Percentiles rank a stretch among this genome's conserved stretches.
Evolutionary conservation across 23 tunicate species (phyloP).

Genomic region (Oikopleura vanhoeffeni): DNA sequence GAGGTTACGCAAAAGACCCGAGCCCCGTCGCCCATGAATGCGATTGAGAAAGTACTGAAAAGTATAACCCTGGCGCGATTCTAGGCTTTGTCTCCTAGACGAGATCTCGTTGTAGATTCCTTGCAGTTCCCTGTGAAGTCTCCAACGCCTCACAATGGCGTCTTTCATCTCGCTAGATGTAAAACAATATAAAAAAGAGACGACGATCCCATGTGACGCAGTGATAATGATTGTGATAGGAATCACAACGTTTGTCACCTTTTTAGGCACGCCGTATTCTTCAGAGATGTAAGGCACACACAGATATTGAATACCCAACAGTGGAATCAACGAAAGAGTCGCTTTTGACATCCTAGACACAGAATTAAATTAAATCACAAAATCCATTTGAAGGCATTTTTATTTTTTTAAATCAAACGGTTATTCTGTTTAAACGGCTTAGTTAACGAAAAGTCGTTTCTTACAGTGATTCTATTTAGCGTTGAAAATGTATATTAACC

Average conservation of each 20-base stretch:
- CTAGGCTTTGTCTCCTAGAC: not conserved
- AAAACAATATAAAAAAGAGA: not conserved
- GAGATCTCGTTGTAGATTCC: not conserved
- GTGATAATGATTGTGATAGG: not conserved
- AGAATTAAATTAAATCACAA: not conserved
- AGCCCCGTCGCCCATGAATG: too few relatives aligned
- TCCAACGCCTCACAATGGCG: not conserved
- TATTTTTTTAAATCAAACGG: too few relatives aligned
- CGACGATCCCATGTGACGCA: not conserved
- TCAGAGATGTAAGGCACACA: slow-evolving; percentile 18
- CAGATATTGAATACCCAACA: slow-evolving; percentile 34
- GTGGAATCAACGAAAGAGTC: slow-evolving; percentile 35
- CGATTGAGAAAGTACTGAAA: too few relatives aligned
- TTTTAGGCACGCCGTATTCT: not conserved
- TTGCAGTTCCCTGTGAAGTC: not conserved
- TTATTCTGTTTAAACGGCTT: too few relatives aligned
- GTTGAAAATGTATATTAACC: too few relatives aligned
- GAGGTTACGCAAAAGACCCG: too few relatives aligned
- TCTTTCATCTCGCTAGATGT: slow-evolving; percentile 5
- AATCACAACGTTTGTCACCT: not conserved
- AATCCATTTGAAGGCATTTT: not conserved
- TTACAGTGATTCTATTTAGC: too few relatives aligned
- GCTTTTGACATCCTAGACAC: slow-evolving; percentile 34
- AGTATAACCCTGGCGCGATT: not conserved
- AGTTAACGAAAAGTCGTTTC: too few relatives aligned